Conservation (phyloP, 2,888 invertebrate genomes). For the Plebejus melissa region DNA sequence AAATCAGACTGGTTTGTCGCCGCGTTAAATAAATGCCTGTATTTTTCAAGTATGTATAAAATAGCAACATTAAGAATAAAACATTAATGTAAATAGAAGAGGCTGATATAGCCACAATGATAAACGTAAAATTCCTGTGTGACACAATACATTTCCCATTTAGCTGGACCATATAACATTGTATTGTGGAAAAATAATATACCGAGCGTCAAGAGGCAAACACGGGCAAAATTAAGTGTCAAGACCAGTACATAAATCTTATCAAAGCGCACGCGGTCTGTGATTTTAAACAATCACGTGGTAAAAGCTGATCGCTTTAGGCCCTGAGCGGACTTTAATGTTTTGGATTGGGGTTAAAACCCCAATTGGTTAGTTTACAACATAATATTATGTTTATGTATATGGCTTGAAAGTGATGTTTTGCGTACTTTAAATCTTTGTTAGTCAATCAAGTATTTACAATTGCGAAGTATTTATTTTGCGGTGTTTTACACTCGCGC, state of each 20-base stretch:
- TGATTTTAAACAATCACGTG: conserved; percentile 68
- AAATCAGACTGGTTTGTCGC: too few relatives aligned
- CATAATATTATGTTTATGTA: not conserved
- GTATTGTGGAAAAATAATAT: conserved; percentile 35
- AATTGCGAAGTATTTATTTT: too few relatives aligned
- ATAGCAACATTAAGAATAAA: not conserved
- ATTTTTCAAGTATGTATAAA: too few relatives aligned
- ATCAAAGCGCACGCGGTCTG: conserved; percentile 60
- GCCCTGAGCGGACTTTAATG: conserved; percentile 16
- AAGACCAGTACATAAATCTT: conserved; percentile 67
- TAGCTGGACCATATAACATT: conserved; percentile 23
- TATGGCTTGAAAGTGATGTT: not conserved
- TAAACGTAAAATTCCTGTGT: not conserved
- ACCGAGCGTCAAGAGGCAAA: conserved; percentile 52
- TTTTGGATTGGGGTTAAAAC: conserved; percentile 10
- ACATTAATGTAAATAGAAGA: not conserved
- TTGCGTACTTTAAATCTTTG: not conserved
- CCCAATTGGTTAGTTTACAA: conserved; percentile 4
- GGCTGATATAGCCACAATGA: not conserved
- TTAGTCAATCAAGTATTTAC: too few relatives aligned
- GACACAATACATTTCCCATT: conserved; percentile 18
- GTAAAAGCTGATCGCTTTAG: conserved; percentile 28
- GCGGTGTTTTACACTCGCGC: too few relatives aligned
- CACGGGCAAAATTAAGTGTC: conserved; percentile 69
- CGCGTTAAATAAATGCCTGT: too few relatives aligned